These are phyloP conservation scores for Drosophila parabipectinata DNA, from an alignment of 1,140 invertebrate species.

Conservation along the genomic window DNA sequence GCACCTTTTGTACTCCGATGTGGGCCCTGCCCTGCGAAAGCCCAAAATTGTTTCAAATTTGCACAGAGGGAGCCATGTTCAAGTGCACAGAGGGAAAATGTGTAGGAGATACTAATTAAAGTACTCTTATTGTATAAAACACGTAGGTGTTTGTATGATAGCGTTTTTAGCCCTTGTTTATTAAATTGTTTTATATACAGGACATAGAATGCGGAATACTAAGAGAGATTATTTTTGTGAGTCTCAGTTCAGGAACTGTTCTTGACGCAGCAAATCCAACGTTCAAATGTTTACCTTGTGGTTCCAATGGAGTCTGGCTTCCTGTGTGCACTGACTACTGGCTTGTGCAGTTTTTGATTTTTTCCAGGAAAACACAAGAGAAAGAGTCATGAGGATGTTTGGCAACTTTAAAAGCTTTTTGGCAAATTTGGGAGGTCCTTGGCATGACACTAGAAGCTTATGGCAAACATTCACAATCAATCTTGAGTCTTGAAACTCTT, in stretches of 20 bases:
- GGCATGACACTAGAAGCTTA: conserved; percentile 11
- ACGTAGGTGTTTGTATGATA: too few relatives aligned
- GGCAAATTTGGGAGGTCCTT: conserved; percentile 31
- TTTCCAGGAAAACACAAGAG: conserved; percentile 46
- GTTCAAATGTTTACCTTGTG: conserved; percentile 62
- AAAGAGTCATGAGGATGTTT: conserved; percentile 19
- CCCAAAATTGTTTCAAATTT: conserved; percentile 16
- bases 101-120: not conserved
- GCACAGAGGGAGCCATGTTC: not conserved
- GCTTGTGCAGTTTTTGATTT: conserved; percentile 46
- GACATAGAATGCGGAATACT: too few relatives aligned
- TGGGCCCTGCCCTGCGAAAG: conserved; percentile 18
- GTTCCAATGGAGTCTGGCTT: conserved; percentile 35
- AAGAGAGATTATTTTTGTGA: too few relatives aligned
- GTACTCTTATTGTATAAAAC: not conserved
- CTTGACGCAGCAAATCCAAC: not conserved
- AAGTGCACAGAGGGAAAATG: conserved; percentile 2
- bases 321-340: conserved; percentile 40
- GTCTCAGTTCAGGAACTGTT: not conserved
- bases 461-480: conserved; percentile 41
- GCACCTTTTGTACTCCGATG: conserved; percentile 41
- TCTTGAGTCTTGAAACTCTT: conserved; percentile 11
- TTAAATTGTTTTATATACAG: too few relatives aligned
- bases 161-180: too few relatives aligned
- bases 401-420: conserved; percentile 52